Percentiles rank a stretch among this genome's conserved stretches.
These are phyloP conservation scores for Allygus modestus DNA, from an alignment of 2,888 invertebrate genomes.

Conservation along the genomic window DNA sequence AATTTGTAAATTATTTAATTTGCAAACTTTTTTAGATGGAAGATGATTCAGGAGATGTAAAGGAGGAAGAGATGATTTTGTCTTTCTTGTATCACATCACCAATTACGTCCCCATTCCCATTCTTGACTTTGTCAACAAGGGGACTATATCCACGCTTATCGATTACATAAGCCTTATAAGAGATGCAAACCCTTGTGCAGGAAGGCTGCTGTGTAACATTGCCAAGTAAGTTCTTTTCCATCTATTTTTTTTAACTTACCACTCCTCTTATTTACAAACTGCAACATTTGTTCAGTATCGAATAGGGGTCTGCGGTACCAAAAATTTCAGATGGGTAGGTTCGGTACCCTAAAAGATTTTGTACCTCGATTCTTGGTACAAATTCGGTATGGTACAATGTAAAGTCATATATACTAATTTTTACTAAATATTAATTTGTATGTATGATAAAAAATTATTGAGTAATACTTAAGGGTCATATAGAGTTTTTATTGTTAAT, in stretches of 20 bases:
- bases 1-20: too few species aligned
- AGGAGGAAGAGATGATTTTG: conserved; percentile 47
- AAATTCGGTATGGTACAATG: too few species aligned
- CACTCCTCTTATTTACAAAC: not conserved
- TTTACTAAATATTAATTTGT: too few species aligned
- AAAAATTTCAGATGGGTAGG: too few species aligned
- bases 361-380: too few species aligned
- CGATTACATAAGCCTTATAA: conserved; percentile 76
- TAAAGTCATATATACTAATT: too few species aligned
- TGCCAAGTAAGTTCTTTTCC: conserved; percentile 74
- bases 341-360: too few species aligned
- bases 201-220: conserved; percentile 78
- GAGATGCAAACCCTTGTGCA: conserved; percentile 76
- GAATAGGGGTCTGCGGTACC: too few species aligned
- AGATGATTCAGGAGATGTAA: conserved; percentile 26
- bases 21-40: conserved; percentile 27
- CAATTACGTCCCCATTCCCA: conserved; percentile 34
- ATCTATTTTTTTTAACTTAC: not conserved
- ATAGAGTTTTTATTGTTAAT: too few species aligned
- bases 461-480: too few species aligned
- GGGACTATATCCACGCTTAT: conserved; percentile 73
- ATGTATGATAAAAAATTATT: too few species aligned
- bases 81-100: conserved; percentile 42
- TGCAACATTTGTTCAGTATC: too few species aligned
- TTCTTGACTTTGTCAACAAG: conserved; percentile 62